These are phyloP conservation scores for Tyto alba DNA, from an alignment of 2,113 vertebrate species.

Conservation along the genomic window DNA sequence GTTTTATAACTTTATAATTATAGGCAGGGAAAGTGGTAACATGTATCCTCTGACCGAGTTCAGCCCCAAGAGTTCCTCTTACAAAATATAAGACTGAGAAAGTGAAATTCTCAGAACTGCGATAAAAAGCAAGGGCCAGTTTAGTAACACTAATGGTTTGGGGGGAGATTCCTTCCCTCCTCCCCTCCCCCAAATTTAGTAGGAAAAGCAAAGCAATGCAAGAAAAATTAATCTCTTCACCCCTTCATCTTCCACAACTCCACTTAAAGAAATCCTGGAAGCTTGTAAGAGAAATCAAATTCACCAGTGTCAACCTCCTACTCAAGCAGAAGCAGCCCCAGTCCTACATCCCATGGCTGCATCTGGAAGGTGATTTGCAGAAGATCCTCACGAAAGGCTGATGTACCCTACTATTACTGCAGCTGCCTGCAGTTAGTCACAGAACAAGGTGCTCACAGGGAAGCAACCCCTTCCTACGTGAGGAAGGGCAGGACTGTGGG, in stretches of 20 bases:
- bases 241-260: neutral
- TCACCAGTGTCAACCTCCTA: neutral
- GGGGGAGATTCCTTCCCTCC: too few species aligned
- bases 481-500: neutral
- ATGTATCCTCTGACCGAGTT: neutral
- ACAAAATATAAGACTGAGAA: neutral
- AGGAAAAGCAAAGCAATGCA: neutral
- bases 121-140: neutral
- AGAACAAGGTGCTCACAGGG: neutral
- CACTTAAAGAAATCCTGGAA: neutral
- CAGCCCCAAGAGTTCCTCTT: neutral
- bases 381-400: neutral
- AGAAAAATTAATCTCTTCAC: neutral
- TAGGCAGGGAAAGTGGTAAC: neutral
- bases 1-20: neutral
- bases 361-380: neutral
- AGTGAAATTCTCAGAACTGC: neutral
- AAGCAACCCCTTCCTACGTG: neutral
- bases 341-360: accelerated
- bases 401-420: too few species aligned
- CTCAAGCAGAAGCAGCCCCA: neutral
- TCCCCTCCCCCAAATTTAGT: neutral
- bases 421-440: neutral
- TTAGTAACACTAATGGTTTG: neutral
- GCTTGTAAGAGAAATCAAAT: neutral